Percentiles rank a stretch among this genome's conserved stretches.
These are phyloP conservation scores for Hepsetus odoe DNA, from an alignment of 2,113 vertebrate genomes.

Conservation along the genomic window DNA sequence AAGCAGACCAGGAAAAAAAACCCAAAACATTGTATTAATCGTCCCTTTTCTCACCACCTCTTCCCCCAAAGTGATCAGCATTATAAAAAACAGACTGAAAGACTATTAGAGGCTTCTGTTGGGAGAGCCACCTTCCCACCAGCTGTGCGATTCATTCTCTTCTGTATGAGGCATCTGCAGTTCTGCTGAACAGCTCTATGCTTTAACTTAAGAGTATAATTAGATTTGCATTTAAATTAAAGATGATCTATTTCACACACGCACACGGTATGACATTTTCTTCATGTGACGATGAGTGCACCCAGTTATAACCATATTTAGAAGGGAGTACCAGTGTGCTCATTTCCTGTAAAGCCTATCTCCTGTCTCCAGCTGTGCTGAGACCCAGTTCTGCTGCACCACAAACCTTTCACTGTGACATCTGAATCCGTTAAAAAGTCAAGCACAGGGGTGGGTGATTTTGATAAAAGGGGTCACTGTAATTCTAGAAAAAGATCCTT, in stretches of 20 bases:
- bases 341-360: constrained; percentile 14
- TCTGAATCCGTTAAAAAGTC: neutral
- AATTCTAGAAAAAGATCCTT: neutral
- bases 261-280: neutral
- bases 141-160: neutral
- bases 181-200: neutral
- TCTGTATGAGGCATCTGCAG: neutral
- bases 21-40: too few species aligned
- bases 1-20: neutral
- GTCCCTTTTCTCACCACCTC: too few species aligned
- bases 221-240: neutral
- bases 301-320: neutral
- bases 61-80: too few species aligned
- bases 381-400: constrained; percentile 10
- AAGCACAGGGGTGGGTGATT: neutral
- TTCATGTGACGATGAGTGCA: neutral
- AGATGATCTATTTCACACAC: neutral
- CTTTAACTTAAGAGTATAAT: neutral
- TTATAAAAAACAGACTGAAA: neutral
- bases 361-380: constrained; percentile 21
- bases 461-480: neutral
- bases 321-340: constrained; percentile 5
- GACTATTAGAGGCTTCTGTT: neutral
- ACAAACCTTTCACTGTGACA: neutral
- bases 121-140: too few species aligned